Evolutionary conservation across 2,888 invertebrate genomes (phyloP).

Genomic region (Beris chalybata): DNA sequence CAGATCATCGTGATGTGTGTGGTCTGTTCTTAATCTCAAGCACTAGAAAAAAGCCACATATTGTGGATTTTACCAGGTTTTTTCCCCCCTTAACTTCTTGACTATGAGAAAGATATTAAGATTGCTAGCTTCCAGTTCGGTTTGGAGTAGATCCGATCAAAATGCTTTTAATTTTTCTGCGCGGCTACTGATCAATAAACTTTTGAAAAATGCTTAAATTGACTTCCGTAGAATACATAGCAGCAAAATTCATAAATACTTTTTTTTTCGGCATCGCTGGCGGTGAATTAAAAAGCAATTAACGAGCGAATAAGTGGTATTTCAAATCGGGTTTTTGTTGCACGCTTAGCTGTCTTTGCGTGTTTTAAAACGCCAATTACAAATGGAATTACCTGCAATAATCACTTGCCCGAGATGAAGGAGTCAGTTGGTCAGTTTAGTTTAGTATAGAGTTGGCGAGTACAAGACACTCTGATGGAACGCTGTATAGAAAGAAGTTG

Average conservation of each 20-base stretch:
- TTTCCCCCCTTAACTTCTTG: no score
- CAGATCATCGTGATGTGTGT: slow-evolving; percentile 21
- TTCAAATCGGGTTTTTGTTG: slow-evolving; percentile 29
- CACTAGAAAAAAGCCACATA: no score
- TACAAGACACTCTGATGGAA: neutral
- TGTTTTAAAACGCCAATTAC: slow-evolving; percentile 31
- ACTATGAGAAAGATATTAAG: no score
- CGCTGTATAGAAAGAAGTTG: neutral
- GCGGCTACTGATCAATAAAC: slow-evolving; percentile 27
- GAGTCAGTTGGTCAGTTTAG: slow-evolving; percentile 12
- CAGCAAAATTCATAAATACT: slow-evolving; percentile 3
- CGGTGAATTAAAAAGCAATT: slow-evolving; percentile 32
- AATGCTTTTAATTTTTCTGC: slow-evolving; percentile 23
- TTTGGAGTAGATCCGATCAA: slow-evolving; percentile 6
- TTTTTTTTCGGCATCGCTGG: slow-evolving; percentile 8
- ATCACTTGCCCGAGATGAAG: slow-evolving; percentile 21
- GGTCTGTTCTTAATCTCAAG: slow-evolving; percentile 16
- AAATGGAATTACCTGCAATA: slow-evolving; percentile 30
- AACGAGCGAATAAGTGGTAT: slow-evolving; percentile 32
- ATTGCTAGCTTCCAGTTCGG: no score
- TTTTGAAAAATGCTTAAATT: slow-evolving; percentile 18
- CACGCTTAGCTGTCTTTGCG: slow-evolving; percentile 26
- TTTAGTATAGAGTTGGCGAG: neutral
- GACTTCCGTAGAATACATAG: slow-evolving; percentile 19
- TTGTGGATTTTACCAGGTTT: no score